Base-by-base conservation (phyloP, 1,140 invertebrate species). In the Musca vetustissima region DNA sequence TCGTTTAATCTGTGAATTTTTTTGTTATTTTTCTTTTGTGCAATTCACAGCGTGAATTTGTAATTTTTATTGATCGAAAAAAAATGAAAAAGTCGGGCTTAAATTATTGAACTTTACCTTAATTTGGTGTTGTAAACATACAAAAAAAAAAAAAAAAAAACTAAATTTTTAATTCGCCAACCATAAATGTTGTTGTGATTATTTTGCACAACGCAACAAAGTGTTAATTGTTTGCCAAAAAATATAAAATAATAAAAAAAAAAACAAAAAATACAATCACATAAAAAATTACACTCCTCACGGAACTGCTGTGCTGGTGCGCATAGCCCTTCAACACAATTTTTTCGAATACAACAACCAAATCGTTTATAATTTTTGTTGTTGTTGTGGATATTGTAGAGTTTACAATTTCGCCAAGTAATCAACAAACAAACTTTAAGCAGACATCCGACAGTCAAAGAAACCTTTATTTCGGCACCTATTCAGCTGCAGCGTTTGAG, bases 181-280 rank as follows among this genome's bases (percentile, higher is more conserved):
- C n/a, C 55, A 4, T 28, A 28, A 59, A 25, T n/a, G 7, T 24
- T 32, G 28, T 32, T 4, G 28, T 32, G 24, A n/a, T n/a, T n/a
- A n/a, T n/a, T n/a, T n/a, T n/a, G n/a, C n/a, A n/a, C 19, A 24
- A 25, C 13, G 28, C 53, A 36, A 59, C 6, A 61, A 61, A 36
- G 57, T 61, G 57, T 61, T 61, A 61, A 61, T 61, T 61, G 57
- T 61, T 61, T 14, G 36, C 28, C 57, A 28, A 61, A 61, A 61
- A 61, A 36, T 22, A 61, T 19, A 52, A 52, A 52, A 52, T 17
- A 61, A n/a, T 14, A 49, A 49, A 49, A 4, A 59, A n/a, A n/a
- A n/a, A n/a, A 32, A 3, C 28, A 32, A 32, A 32, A 32, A 32
- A 32, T n/a, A n/a, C 36, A 43, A 43, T 43, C 36, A 7, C 36